Evolutionary conservation across 2,113 vertebrate genomes (phyloP).

Genomic region (Nothocercus nigrocapillus): DNA sequence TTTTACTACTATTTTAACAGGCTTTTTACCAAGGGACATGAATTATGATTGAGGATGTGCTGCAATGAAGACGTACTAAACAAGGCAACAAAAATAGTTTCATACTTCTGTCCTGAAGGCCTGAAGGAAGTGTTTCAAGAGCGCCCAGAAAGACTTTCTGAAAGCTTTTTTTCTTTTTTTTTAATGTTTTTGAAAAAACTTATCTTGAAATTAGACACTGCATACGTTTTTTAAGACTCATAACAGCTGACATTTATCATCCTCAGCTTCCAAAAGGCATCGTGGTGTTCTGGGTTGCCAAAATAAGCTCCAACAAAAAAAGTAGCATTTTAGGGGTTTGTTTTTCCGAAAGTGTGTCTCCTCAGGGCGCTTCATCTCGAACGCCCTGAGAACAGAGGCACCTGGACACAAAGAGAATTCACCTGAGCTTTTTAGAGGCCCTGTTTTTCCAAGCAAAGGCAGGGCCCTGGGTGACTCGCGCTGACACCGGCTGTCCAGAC

Average conservation of each 20-base stretch:
- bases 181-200: fast-evolving
- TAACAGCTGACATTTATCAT: neutral
- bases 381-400: neutral
- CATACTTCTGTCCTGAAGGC: neutral
- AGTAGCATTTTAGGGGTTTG: neutral
- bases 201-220: neutral
- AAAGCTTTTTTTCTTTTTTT: neutral
- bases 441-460: neutral
- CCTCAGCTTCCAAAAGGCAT: neutral
- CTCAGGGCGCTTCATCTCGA: neutral
- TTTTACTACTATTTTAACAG: neutral
- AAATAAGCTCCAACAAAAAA: neutral
- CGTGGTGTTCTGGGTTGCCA: neutral
- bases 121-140: neutral
- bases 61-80: neutral
- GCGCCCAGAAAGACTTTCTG: neutral
- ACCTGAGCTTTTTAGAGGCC: neutral
- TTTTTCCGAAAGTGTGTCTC: neutral
- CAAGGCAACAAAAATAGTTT: neutral
- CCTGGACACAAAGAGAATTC: neutral
- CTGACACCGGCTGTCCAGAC: fast-evolving
- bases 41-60: neutral
- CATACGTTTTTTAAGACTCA: neutral
- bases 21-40: fast-evolving
- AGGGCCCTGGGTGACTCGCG: neutral